Evolutionary conservation across 2,888 invertebrate genomes (phyloP).

Genomic region (Drosophila sordidula): DNA sequence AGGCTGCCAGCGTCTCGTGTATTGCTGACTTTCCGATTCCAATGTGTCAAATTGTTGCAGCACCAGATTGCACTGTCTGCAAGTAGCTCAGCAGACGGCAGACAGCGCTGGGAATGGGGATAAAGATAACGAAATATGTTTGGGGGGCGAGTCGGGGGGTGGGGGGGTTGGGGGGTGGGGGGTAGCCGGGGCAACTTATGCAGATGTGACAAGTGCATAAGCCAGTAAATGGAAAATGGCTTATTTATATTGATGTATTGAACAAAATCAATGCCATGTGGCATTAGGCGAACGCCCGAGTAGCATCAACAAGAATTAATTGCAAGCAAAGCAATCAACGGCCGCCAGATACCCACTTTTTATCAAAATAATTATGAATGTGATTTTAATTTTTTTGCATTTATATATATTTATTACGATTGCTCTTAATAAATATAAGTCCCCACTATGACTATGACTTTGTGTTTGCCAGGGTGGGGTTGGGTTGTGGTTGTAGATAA

Average conservation of each 20-base stretch:
- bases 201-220: conserved; percentile 78
- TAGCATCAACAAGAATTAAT: conserved; percentile 28
- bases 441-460: no score
- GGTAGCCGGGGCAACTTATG: conserved; percentile 41
- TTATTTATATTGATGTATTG: conserved; percentile 76
- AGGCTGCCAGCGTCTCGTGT: conserved; percentile 46
- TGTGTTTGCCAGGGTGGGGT: no score
- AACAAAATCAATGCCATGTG: conserved; percentile 69
- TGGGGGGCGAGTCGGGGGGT: neutral
- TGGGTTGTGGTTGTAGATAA: no score
- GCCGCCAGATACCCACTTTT: conserved; percentile 7
- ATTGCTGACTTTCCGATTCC: conserved; percentile 69
- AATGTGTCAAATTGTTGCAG: conserved; percentile 76
- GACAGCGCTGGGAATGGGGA: conserved; percentile 4
- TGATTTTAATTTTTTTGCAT: no score
- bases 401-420: no score
- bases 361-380: no score
- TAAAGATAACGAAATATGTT: conserved; percentile 21
- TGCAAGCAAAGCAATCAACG: conserved; percentile 3
- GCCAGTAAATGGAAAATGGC: conserved; percentile 61
- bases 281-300: conserved; percentile 26
- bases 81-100: conserved; percentile 37
- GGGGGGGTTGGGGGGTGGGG: no score
- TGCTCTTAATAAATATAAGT: no score
- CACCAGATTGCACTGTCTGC: conserved; percentile 68